Evolutionary conservation across 2,888 invertebrate genomes (phyloP).

Genomic region (Euzophera pinguis): DNA sequence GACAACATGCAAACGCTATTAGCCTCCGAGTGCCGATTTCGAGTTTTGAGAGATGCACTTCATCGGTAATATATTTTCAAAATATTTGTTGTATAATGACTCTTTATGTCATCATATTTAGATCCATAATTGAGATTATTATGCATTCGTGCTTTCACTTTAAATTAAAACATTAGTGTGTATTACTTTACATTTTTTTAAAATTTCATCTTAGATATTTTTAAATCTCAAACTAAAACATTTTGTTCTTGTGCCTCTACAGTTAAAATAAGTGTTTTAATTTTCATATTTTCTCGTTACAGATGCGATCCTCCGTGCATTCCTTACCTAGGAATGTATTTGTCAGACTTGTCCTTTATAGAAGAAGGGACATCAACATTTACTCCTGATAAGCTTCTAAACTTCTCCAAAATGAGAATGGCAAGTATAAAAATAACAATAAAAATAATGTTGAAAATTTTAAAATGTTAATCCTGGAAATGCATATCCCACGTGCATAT

Average conservation of each 20-base stretch:
- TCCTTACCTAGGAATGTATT: slow-evolving; percentile 92
- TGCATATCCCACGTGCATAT: no score
- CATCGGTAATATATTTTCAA: slow-evolving; percentile 75
- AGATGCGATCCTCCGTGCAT: slow-evolving; percentile 94
- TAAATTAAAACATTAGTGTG: no score
- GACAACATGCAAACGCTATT: slow-evolving; percentile 92
- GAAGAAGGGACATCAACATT: slow-evolving; percentile 96
- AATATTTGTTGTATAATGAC: no score
- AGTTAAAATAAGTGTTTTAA: neutral
- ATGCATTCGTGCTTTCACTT: no score
- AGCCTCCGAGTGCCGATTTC: slow-evolving; percentile 93
- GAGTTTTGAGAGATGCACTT: slow-evolving; percentile 91
- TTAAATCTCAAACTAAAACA: no score
- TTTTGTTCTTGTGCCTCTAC: neutral
- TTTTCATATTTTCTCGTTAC: slow-evolving; percentile 1
- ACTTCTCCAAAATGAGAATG: slow-evolving; percentile 98
- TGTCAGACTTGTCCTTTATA: slow-evolving; percentile 94
- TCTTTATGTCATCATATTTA: no score
- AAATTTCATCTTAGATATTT: no score
- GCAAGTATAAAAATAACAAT: no score
- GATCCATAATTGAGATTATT: no score
- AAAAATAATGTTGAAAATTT: no score
- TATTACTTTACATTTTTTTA: no score
- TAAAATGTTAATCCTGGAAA: no score
- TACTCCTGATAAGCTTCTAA: slow-evolving; percentile 92